Base-by-base conservation (phyloP, 2,888 invertebrate genomes). In the Prosapia bicincta region DNA sequence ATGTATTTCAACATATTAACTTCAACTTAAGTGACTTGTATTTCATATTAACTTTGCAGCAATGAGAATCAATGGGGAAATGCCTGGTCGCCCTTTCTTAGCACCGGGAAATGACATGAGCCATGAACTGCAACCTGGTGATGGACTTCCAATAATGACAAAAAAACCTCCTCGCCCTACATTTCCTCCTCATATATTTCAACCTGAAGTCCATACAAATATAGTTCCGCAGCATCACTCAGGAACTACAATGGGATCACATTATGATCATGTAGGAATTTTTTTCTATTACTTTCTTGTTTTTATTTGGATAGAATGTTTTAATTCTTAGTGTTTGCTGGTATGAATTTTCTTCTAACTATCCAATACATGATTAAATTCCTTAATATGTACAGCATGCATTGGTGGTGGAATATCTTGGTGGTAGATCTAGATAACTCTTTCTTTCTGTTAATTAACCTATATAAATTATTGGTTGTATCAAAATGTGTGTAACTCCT, bases 81-180 rank as follows among this genome's bases (percentile, higher is more conserved):
- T 77, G 15, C 79, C 78, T n/a, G 79, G 79, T 30, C 54, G 79
- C 26, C 79, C 80, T n/a, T 79, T 79, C 69, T 74, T 78, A 66
- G 71, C 76, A 26, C 76, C 78, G 10, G 87, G 88, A 0, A 90
- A 91, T 77, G 90, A 91, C 79, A 90, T 90, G 79, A 90, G 90
- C 0, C 90, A 91, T 80, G 91, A 91, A 80, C 89, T 89, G 79
- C 83, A 88, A n/a, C 90, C 90, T 3, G 86, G 82, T 3, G 80
- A 89, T 75, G 82, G 82, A 65, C 81, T 81, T 1, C 82, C 69
- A n/a, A 25, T 69, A 13, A 69, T 79, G 15, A 75, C 83, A 74
- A 75, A 76, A 71, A 77, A 70, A 24, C 75, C 79, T 9, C 69
- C 77, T 1, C 72, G 77, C 25, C 76, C 78, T 20, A 76, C 76